Conservation (phyloP, 2,113 vertebrate genomes). For the Eurypyga helias region DNA sequence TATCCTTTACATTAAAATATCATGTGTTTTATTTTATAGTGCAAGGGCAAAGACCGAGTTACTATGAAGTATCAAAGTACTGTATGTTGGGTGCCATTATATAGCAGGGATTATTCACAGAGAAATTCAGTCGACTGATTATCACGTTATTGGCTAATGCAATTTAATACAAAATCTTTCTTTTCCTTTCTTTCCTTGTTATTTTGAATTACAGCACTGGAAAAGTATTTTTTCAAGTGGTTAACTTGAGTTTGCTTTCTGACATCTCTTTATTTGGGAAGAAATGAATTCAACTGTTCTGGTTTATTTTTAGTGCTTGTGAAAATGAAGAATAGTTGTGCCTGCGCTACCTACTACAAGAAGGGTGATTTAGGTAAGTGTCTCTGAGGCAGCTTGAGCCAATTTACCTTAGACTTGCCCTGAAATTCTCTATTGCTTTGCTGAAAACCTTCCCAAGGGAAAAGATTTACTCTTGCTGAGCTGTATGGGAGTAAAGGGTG, state of each 20-base stretch:
- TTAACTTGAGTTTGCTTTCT: constrained; percentile 31
- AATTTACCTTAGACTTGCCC: constrained; percentile 29
- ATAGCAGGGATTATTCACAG: not conserved
- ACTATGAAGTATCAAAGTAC: not conserved
- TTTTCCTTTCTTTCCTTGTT: not conserved
- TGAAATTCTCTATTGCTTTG: constrained; percentile 34
- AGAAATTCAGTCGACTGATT: not conserved
- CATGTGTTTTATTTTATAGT: not conserved
- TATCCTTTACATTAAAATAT: constrained; percentile 9
- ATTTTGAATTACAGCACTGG: constrained; percentile 24
- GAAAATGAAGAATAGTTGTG: constrained; percentile 55
- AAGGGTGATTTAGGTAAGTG: constrained; percentile 50
- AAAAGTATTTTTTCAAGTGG: constrained; percentile 32
- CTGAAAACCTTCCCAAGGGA: not conserved
- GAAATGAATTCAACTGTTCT: constrained; percentile 10
- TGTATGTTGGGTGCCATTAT: not conserved
- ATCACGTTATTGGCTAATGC: constrained; percentile 18
- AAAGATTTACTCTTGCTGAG: constrained; percentile 30
- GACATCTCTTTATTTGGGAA: constrained; percentile 13
- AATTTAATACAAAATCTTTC: not conserved
- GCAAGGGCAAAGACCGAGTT: constrained; percentile 6
- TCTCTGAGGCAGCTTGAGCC: constrained; percentile 15
- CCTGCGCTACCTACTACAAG: not conserved
- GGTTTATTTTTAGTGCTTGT: constrained; percentile 41
- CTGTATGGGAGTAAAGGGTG: not conserved